phyloP scores from a whole-genome alignment of 2,888 invertebrate genomes.

The Chrysomela aeneicollis region DNA sequence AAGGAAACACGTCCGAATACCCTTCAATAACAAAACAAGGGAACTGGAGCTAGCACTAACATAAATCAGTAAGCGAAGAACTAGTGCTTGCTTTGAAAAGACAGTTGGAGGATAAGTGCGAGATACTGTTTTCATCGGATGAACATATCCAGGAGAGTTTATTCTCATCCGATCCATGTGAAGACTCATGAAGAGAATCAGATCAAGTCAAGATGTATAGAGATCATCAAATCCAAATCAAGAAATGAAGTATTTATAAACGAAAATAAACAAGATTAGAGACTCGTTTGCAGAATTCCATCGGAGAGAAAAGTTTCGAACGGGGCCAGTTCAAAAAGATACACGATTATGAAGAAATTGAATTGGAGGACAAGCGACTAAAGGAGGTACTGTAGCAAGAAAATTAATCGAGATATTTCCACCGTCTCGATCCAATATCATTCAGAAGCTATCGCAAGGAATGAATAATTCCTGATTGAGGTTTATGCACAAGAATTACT shows the following conservation, averaged over 20 bases:
- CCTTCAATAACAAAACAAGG: background rate
- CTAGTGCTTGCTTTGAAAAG: background rate
- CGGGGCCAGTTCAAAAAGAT: background rate
- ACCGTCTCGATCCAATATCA: background rate
- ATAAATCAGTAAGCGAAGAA: background rate
- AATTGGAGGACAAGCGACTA: background rate
- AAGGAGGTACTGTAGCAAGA: too few species aligned
- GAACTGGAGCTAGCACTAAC: conserved; percentile 21
- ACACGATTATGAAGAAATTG: background rate
- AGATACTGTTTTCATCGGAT: background rate
- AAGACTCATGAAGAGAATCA: background rate
- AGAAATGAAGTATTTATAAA: background rate
- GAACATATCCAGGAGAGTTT: too few species aligned
- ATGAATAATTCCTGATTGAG: background rate
- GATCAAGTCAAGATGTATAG: too few species aligned
- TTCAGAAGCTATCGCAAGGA: background rate
- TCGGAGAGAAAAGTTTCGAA: background rate
- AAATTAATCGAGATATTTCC: background rate
- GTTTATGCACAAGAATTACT: too few species aligned
- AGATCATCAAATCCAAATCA: background rate
- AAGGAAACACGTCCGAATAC: background rate
- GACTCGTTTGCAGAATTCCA: background rate
- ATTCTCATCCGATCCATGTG: background rate
- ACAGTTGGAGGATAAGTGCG: background rate
- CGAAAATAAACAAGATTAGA: background rate